phyloP scores from a whole-genome alignment of 1,140 invertebrate genomes.

The Drosophila littoralis region DNA sequence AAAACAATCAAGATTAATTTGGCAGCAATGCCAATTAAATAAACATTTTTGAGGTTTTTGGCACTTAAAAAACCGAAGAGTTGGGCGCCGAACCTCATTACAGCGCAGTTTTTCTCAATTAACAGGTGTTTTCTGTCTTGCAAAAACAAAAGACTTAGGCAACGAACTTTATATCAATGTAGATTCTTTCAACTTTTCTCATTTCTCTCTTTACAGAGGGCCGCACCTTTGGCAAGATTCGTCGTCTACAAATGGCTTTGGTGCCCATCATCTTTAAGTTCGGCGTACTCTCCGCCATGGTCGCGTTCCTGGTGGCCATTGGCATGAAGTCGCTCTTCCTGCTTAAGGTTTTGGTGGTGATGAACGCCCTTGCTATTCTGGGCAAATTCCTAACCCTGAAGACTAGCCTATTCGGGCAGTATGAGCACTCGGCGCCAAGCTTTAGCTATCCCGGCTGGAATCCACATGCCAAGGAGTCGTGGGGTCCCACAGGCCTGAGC shows the following conservation, averaged over 20 bases:
- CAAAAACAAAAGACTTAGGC: slow-evolving; percentile 64
- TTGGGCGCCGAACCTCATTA: no score
- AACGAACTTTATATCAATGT: slow-evolving; percentile 37
- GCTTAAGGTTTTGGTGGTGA: slow-evolving; percentile 80
- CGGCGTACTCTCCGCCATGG: slow-evolving; percentile 85
- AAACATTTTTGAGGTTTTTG: slow-evolving; percentile 12
- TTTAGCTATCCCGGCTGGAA: slow-evolving; percentile 76
- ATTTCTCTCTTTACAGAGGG: slow-evolving; percentile 50
- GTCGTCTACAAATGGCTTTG: slow-evolving; percentile 84
- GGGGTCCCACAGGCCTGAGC: slow-evolving; percentile 51
- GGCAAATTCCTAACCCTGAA: slow-evolving; percentile 78
- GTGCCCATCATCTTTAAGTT: slow-evolving; percentile 85
- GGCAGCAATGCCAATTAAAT: slow-evolving; percentile 33
- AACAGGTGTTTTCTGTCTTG: no score
- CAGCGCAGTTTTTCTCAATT: no score
- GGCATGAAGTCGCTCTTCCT: slow-evolving; percentile 85
- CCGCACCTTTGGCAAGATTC: slow-evolving; percentile 83
- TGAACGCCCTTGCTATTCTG: slow-evolving; percentile 77
- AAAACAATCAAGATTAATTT: slow-evolving; percentile 48
- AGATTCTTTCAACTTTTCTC: background rate
- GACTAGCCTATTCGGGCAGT: slow-evolving; percentile 58
- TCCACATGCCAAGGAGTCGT: slow-evolving; percentile 63
- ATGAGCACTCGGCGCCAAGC: slow-evolving; percentile 63
- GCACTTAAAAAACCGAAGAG: slow-evolving; percentile 40
- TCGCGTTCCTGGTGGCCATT: slow-evolving; percentile 84